These are phyloP conservation scores for Prionace glauca DNA, from an alignment of 2,797 vertebrate species.

Conservation along the genomic window DNA sequence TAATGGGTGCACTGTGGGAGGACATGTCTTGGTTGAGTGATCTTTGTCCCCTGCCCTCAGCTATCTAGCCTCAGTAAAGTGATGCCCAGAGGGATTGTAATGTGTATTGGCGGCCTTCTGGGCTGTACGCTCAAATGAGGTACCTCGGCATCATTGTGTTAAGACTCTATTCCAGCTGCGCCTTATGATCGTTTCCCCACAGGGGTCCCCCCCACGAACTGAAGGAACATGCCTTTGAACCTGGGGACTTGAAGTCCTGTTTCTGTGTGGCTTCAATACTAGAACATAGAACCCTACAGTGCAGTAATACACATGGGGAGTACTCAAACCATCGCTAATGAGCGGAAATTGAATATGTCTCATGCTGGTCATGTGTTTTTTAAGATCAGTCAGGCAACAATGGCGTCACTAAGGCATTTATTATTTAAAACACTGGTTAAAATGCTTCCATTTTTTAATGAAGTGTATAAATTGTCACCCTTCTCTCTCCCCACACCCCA, in stretches of 20 bases:
- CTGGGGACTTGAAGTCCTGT: not conserved
- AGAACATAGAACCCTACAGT: too few species aligned
- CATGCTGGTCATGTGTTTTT: constrained; percentile 33
- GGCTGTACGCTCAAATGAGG: not conserved
- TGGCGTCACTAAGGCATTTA: not conserved
- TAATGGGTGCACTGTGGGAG: not conserved
- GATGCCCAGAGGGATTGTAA: not conserved
- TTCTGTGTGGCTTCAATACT: not conserved
- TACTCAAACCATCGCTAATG: not conserved
- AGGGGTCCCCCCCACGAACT: too few species aligned
- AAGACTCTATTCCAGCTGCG: not conserved
- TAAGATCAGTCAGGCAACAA: not conserved
- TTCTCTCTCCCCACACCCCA: not conserved
- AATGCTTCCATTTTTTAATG: not conserved
- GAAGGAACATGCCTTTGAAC: not conserved
- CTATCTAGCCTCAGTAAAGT: not conserved
- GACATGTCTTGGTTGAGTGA: not conserved
- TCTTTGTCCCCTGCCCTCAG: not conserved
- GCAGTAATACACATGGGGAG: not conserved
- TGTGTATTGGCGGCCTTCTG: not conserved
- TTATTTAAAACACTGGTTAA: not conserved
- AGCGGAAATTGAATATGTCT: not conserved
- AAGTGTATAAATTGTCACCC: not conserved
- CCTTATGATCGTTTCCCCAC: too few species aligned
- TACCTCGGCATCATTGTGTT: not conserved